These are phyloP conservation scores for Cassiopea andromeda DNA, from an alignment of 30 jellyfish, hydroid and myxozoan genomes.

Conservation along the genomic window DNA sequence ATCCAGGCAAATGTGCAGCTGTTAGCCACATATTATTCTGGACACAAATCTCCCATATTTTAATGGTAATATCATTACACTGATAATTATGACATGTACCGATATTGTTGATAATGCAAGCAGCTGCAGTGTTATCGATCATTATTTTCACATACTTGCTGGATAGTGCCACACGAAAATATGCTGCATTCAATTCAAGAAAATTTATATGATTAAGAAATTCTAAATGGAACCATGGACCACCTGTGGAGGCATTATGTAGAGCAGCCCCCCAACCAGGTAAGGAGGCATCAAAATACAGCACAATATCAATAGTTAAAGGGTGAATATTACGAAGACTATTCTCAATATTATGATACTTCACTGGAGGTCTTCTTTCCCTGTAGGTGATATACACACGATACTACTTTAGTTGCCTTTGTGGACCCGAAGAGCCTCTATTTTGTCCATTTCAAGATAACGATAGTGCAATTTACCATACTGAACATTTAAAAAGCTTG, in stretches of 20 bases:
- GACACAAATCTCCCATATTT: slow-evolving; percentile 48
- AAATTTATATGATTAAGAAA: too few species aligned
- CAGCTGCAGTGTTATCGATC: slow-evolving; percentile 49
- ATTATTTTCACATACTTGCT: neutral
- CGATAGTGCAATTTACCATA: too few species aligned
- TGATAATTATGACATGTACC: slow-evolving; percentile 50
- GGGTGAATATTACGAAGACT: neutral
- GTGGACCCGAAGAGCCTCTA: slow-evolving; percentile 3
- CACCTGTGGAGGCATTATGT: slow-evolving; percentile 45
- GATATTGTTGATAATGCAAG: slow-evolving; percentile 40
- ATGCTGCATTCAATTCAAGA: too few species aligned
- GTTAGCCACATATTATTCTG: slow-evolving; percentile 33
- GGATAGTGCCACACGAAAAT: neutral
- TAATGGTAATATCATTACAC: slow-evolving; percentile 4
- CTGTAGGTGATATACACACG: slow-evolving; percentile 19
- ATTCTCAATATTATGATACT: too few species aligned
- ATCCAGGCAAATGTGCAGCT: too few species aligned
- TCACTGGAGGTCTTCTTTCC: neutral
- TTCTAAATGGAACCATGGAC: slow-evolving; percentile 45
- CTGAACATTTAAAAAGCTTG: slow-evolving; percentile 50
- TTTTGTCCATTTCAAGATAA: slow-evolving; percentile 34
- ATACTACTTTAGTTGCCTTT: too few species aligned
- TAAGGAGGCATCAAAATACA: slow-evolving; percentile 67
- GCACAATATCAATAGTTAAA: slow-evolving; percentile 16
- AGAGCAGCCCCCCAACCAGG: slow-evolving; percentile 67